A percentile compares a stretch with the other conserved stretches of the same genome.
These are phyloP conservation scores for Parnassius smintheus DNA, from an alignment of 2,888 invertebrate species.

Conservation along the genomic window DNA sequence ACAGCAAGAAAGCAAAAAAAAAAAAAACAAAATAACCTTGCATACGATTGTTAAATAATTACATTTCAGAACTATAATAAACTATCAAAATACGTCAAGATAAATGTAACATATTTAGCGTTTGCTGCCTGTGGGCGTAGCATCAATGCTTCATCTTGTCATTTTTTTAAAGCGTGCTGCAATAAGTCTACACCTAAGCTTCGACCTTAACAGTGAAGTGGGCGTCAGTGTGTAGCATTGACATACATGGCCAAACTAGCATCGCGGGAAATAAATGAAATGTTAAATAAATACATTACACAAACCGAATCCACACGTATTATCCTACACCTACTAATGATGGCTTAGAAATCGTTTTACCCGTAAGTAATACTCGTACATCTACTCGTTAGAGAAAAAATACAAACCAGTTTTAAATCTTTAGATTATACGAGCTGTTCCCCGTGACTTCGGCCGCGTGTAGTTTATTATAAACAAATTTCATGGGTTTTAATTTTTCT, in stretches of 20 bases:
- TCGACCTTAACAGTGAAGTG: constrained; percentile 59
- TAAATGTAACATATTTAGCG: too few species aligned
- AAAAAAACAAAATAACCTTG: neutral
- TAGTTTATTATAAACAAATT: too few species aligned
- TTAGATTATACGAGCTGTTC: too few species aligned
- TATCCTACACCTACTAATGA: constrained; percentile 1
- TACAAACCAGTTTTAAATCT: too few species aligned
- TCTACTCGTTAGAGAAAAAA: too few species aligned
- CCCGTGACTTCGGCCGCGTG: too few species aligned
- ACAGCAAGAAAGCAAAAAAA: neutral
- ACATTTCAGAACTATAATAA: neutral
- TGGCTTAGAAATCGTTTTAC: neutral
- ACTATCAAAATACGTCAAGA: neutral
- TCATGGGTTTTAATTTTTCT: too few species aligned
- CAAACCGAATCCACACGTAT: constrained; percentile 19
- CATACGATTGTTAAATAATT: neutral
- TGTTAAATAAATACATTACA: constrained; percentile 12
- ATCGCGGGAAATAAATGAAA: constrained; percentile 17
- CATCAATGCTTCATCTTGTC: constrained; percentile 41
- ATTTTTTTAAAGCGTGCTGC: constrained; percentile 40
- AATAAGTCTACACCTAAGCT: constrained; percentile 42
- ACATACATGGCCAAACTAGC: constrained; percentile 66
- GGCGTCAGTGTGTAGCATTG: constrained; percentile 67
- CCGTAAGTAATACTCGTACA: too few species aligned
- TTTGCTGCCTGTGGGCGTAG: constrained; percentile 27